A percentile compares a stretch with the other conserved stretches of the same genome.
Evolutionary conservation across 2,797 vertebrate genomes (phyloP).

Genomic region (Malacoraja senta): DNA sequence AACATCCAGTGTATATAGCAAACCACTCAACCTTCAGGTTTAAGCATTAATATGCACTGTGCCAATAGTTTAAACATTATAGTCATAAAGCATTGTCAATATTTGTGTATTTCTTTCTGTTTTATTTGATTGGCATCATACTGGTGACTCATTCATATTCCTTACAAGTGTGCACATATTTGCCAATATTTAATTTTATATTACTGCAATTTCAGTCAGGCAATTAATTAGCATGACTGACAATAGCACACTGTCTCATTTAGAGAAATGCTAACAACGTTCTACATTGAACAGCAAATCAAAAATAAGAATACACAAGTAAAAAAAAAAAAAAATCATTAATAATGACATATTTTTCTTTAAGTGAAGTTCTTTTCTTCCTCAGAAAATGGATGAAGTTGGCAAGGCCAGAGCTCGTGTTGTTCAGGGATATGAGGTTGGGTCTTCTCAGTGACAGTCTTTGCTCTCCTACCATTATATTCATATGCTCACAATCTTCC

Average conservation of each 20-base stretch:
- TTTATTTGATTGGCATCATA: background rate
- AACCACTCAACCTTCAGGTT: background rate
- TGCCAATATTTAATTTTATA: background rate
- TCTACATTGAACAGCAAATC: background rate
- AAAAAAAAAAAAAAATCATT: background rate
- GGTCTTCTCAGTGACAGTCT: background rate
- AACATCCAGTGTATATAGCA: background rate
- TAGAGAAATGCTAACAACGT: background rate
- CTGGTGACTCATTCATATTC: background rate
- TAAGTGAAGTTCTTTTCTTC: background rate
- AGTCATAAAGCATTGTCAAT: background rate
- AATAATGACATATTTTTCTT: background rate
- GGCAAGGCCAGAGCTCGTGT: background rate
- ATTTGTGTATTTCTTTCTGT: background rate
- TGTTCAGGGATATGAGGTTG: background rate
- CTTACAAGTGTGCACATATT: too few relatives aligned
- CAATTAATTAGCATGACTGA: constrained; percentile 3
- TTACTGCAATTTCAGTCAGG: background rate
- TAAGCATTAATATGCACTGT: background rate
- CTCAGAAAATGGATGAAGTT: background rate
- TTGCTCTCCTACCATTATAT: background rate
- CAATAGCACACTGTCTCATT: background rate
- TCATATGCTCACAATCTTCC: background rate
- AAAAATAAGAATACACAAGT: background rate
- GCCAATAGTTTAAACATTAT: background rate